phyloP scores from a whole-genome alignment of 2,888 invertebrate genomes.

The Epirrhoe tristata region DNA sequence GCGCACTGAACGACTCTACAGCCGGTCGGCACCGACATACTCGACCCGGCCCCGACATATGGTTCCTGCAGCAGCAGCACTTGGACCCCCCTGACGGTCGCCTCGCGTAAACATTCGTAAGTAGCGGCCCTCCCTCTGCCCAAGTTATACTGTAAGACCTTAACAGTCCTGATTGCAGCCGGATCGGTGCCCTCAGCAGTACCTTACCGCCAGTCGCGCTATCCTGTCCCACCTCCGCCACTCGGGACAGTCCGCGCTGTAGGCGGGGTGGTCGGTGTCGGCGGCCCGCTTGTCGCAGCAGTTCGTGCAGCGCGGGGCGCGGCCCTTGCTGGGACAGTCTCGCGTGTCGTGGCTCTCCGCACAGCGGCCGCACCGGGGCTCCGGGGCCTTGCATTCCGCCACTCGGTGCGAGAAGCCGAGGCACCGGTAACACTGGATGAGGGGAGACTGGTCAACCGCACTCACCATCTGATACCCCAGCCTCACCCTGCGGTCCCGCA shows the following conservation, averaged over 20 bases:
- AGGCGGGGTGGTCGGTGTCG: neutral
- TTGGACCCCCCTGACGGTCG: neutral
- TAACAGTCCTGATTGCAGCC: neutral
- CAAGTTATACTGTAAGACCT: neutral
- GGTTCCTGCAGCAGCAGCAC: slow-evolving; percentile 4
- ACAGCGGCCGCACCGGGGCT: slow-evolving; percentile 12
- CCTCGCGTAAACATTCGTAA: neutral
- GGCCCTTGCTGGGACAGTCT: neutral
- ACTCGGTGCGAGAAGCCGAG: slow-evolving; percentile 15
- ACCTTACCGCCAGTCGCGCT: neutral
- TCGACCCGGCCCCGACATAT: neutral
- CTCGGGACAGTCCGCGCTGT: slow-evolving; percentile 1
- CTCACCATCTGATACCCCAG: slow-evolving; percentile 17
- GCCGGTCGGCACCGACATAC: neutral
- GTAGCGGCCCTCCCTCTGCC: slow-evolving; percentile 4
- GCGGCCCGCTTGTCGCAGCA: neutral
- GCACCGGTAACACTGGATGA: slow-evolving; percentile 18
- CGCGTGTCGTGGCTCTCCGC: slow-evolving; percentile 16
- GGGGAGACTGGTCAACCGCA: slow-evolving; percentile 15
- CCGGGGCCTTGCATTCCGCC: neutral
- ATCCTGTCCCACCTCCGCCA: slow-evolving; percentile 8
- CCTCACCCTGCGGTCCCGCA: slow-evolving; percentile 4
- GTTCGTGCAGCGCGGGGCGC: slow-evolving; percentile 1
- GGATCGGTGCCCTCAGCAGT: slow-evolving; percentile 9
- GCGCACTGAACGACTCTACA: neutral